Conservation (phyloP, 2,797 vertebrate species). For the Brachyrhaphis roseni region DNA sequence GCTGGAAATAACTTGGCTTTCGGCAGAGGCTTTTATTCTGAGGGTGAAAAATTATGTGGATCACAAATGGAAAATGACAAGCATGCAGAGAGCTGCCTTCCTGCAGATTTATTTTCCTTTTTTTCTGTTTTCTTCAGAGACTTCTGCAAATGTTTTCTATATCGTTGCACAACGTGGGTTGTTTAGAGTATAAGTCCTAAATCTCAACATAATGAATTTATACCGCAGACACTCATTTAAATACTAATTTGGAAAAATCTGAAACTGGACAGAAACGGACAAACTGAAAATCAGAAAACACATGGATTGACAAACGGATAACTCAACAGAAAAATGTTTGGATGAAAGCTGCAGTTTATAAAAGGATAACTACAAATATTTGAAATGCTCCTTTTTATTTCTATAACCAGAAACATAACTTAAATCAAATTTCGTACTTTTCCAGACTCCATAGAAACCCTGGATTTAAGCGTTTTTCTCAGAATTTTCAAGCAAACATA, state of each 20-base stretch:
- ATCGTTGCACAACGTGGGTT: conserved; percentile 8
- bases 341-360: background rate
- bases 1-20: conserved; percentile 3
- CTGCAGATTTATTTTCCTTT: background rate
- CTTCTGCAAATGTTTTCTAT: background rate
- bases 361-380: background rate
- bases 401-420: background rate
- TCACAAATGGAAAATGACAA: background rate
- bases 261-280: background rate
- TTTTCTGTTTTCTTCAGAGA: conserved; percentile 2
- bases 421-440: background rate
- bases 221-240: background rate
- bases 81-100: background rate
- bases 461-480: conserved; percentile 17
- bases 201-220: background rate
- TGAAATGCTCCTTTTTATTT: background rate
- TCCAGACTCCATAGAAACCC: background rate
- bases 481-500: conserved; percentile 11
- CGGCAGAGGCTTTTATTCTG: conserved; percentile 1
- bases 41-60: background rate
- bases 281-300: background rate
- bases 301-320: background rate
- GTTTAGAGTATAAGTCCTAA: background rate
- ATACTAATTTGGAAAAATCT: background rate
- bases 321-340: background rate